phyloP scores from a whole-genome alignment of 2,888 invertebrate species.

The Ptilodon capucinus region DNA sequence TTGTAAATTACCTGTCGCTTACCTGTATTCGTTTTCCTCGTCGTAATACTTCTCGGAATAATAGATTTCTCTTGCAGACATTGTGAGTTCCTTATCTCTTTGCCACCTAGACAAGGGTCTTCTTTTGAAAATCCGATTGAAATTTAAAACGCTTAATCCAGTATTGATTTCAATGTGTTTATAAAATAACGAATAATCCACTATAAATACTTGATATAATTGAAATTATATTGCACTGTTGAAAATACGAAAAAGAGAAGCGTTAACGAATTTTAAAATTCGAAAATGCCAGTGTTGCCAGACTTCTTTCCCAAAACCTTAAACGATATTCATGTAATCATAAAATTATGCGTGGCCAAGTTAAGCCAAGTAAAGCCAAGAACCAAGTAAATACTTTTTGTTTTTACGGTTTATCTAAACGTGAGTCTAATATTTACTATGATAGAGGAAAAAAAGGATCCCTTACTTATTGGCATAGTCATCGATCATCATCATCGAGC shows the following conservation, averaged over 20 bases:
- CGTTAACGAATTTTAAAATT: slow-evolving; percentile 67
- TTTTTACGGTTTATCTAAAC: no score
- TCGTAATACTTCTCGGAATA: slow-evolving; percentile 97
- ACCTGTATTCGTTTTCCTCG: slow-evolving; percentile 96
- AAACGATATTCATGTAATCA: slow-evolving; percentile 3
- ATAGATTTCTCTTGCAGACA: slow-evolving; percentile 89
- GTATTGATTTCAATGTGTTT: background rate
- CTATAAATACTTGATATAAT: slow-evolving; percentile 19
- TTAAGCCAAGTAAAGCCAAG: no score
- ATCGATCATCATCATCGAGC: no score
- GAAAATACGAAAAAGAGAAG: slow-evolving; percentile 30
- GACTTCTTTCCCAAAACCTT: background rate
- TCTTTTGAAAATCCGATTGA: slow-evolving; percentile 1
- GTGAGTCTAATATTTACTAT: no score
- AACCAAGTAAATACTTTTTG: no score
- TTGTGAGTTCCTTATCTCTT: slow-evolving; percentile 35
- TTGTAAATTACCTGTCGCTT: slow-evolving; percentile 23
- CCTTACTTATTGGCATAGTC: no score
- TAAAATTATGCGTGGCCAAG: no score
- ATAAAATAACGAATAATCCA: slow-evolving; percentile 6
- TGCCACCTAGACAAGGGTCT: background rate
- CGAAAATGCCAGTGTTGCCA: slow-evolving; percentile 44
- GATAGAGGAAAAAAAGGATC: no score
- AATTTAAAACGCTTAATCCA: background rate
- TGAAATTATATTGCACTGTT: slow-evolving; percentile 24